A percentile compares a stretch with the other conserved stretches of the same genome.
Conservation (phyloP, 2,888 invertebrate genomes). For the Drosophila heteroneura region DNA sequence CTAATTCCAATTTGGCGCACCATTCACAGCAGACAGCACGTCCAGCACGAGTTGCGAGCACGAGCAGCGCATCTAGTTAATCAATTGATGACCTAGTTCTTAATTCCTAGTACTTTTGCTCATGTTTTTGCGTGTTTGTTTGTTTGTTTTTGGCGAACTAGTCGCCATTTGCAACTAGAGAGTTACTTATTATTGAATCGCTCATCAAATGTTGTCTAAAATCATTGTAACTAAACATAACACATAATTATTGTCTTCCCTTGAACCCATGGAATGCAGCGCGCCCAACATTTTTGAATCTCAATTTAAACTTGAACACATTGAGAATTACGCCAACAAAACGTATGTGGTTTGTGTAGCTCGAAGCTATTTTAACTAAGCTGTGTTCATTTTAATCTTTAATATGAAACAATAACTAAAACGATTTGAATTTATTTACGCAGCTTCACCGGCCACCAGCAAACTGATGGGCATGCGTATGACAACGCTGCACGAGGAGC, state of each 20-base stretch:
- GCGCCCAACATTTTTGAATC: slow-evolving; percentile 99
- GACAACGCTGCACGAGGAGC: slow-evolving; percentile 97
- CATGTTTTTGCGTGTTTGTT: slow-evolving; percentile 23
- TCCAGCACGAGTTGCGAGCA: slow-evolving; percentile 63
- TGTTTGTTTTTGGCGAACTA: slow-evolving; percentile 35
- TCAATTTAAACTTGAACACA: slow-evolving; percentile 97
- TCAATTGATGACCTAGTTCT: slow-evolving; percentile 40
- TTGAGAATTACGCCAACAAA: slow-evolving; percentile 95
- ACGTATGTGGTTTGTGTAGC: slow-evolving; percentile 90
- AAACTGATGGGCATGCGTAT: slow-evolving; percentile 93
- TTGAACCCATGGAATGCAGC: slow-evolving; percentile 90
- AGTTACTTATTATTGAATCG: slow-evolving; percentile 36
- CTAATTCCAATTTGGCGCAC: slow-evolving; percentile 65
- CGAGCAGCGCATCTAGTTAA: slow-evolving; percentile 56
- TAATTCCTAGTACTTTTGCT: slow-evolving; percentile 33
- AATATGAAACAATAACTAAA: background rate
- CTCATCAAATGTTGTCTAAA: slow-evolving; percentile 48
- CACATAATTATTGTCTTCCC: slow-evolving; percentile 73
- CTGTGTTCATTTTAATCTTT: background rate
- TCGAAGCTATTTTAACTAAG: slow-evolving; percentile 36
- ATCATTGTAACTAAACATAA: slow-evolving; percentile 78
- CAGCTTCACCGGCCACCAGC: slow-evolving; percentile 93
- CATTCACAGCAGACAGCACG: slow-evolving; percentile 67
- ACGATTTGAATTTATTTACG: slow-evolving; percentile 24
- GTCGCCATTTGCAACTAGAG: slow-evolving; percentile 31